Evolutionary conservation across 2,113 vertebrate genomes (phyloP), one percentile per base, ranked within the genome.

Genomic region (Australoheros scitulus): DNA sequence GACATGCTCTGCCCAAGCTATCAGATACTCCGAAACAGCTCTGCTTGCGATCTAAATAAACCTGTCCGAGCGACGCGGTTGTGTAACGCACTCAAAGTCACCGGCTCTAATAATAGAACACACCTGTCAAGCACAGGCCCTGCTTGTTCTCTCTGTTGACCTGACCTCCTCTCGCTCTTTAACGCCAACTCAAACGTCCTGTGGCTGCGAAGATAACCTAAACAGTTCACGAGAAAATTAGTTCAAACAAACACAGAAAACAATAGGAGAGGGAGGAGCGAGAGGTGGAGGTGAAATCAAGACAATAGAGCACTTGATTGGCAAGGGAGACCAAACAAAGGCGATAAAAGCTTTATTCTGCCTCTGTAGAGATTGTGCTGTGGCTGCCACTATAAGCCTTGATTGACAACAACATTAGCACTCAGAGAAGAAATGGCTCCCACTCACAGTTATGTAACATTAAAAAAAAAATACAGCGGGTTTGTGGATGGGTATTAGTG

Each of bases 81-180:
- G 94, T 93, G 91, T 95, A 95, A 95, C 83, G 79, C 93, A 78
- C 91, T 92, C 36, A 68, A 92, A 94, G 91, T 92, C 83, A 57
- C 91, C 64, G 26, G 75, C 86, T 89, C 90, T 89, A 92, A 88
- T 94, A 94, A 94, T 93, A 94, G 94, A 83, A 64, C 86, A 77
- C 95, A 95, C 94, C 94, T 95, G 95, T 94, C 93, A 92, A 90
- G 91, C 87, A 85, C 93, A 93, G 92, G 88, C 90, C 88, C 83
- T 79, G 92, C 91, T 89, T 91, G 90, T 92, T 89, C 93, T 88
- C 89, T 38, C 29, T 7, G 75, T 6, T 82, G 89, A 89, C 92
- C 90, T 83, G 88, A 91, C 92, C 91, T 70, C 87, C 92, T 80
- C 91, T 77, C 52, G 61, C 86, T 88, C 89, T 87, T 77, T 76